Conservation (phyloP, 2,888 invertebrate genomes). For the Drosophila subsilvestris region DNA sequence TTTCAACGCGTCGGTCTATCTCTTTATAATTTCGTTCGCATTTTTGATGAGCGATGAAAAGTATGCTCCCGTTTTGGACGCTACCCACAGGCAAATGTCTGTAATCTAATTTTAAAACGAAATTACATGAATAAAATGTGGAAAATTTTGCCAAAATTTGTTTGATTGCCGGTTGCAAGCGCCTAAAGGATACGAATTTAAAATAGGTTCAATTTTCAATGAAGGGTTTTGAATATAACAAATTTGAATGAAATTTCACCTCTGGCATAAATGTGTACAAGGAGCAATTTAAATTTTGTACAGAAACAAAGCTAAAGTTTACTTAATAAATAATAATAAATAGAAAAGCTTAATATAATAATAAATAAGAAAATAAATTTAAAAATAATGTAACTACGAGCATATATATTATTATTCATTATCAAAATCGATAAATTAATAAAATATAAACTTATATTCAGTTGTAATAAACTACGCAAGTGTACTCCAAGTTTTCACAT, state of each 20-base stretch:
- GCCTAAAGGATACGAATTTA: constrained; percentile 43
- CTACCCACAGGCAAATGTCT: constrained; percentile 39
- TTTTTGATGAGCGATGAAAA: constrained; percentile 46
- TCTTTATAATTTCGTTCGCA: constrained; percentile 41
- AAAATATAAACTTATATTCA: background rate
- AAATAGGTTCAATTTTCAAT: constrained; percentile 9
- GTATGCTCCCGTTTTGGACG: constrained; percentile 33
- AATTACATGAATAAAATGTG: constrained; percentile 46
- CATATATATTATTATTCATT: too few relatives aligned
- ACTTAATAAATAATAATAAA: too few relatives aligned
- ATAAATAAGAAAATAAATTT: too few relatives aligned
- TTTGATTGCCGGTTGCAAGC: constrained; percentile 44
- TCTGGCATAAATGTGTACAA: background rate
- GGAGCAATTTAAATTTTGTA: background rate
- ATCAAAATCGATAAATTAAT: too few relatives aligned
- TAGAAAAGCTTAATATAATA: too few relatives aligned
- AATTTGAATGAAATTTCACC: constrained; percentile 7
- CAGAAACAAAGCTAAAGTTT: background rate
- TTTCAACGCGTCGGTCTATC: constrained; percentile 37
- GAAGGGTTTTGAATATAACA: constrained; percentile 3
- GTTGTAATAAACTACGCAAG: background rate
- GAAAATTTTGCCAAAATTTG: constrained; percentile 45
- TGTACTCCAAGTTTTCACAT: background rate
- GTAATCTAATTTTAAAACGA: constrained; percentile 57
- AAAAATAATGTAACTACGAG: too few relatives aligned